These are phyloP conservation scores for Drosophila colorata DNA, from an alignment of 2,888 invertebrate species.

Conservation along the genomic window DNA sequence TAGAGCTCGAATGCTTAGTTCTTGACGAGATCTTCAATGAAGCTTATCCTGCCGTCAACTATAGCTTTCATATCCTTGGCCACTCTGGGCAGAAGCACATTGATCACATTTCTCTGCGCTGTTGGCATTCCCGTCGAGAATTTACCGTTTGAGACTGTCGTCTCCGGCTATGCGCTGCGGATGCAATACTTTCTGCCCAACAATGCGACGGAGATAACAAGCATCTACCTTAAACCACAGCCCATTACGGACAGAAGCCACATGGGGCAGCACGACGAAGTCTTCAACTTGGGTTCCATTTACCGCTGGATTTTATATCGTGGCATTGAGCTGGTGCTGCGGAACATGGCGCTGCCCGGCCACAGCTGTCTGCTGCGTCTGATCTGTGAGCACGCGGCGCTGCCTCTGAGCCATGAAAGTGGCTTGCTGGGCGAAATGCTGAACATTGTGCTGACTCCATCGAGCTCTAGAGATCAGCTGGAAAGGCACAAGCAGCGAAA, in stretches of 20 bases:
- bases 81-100: neutral
- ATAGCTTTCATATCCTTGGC: neutral
- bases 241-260: conserved; percentile 57
- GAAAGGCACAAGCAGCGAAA: conserved; percentile 88
- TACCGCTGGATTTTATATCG: conserved; percentile 81
- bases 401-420: conserved; percentile 89
- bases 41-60: neutral
- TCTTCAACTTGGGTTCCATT: conserved; percentile 46
- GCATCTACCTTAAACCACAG: conserved; percentile 73
- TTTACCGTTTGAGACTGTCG: conserved; percentile 72
- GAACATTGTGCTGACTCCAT: conserved; percentile 91
- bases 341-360: conserved; percentile 88
- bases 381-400: conserved; percentile 91
- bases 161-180: conserved; percentile 78
- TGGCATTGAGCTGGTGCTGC: conserved; percentile 72
- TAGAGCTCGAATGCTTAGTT: conserved; percentile 15
- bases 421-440: conserved; percentile 91
- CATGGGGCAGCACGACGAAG: conserved; percentile 1
- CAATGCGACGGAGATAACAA: conserved; percentile 70
- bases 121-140: conserved; percentile 81
- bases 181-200: conserved; percentile 79
- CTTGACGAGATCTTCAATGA: conserved; percentile 7
- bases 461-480: conserved; percentile 88
- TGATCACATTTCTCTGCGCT: conserved; percentile 80
- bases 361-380: conserved; percentile 90